Evolutionary conservation across 1,140 invertebrate genomes (phyloP).

Genomic region (Monomorium pharaonis): DNA sequence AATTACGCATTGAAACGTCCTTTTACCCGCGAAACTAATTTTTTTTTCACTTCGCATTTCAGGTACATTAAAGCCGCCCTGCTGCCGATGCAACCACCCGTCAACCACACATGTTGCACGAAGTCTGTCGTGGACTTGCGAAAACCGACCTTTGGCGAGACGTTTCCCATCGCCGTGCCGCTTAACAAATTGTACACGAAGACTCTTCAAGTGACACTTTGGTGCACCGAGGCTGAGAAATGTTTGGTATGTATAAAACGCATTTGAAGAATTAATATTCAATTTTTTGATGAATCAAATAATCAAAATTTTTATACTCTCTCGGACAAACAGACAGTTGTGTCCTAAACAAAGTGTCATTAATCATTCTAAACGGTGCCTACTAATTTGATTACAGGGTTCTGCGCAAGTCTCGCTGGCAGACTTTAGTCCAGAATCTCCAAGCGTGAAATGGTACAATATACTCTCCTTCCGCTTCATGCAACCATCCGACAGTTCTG

Average conservation of each 20-base stretch:
- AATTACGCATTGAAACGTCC: background rate
- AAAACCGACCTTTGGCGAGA: constrained; percentile 93
- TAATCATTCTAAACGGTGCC: background rate
- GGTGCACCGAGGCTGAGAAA: constrained; percentile 90
- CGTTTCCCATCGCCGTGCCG: constrained; percentile 91
- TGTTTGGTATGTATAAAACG: constrained; percentile 91
- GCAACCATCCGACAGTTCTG: constrained; percentile 85
- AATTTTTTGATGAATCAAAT: background rate
- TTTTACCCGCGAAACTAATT: constrained; percentile 1
- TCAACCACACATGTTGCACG: constrained; percentile 89
- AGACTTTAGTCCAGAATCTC: constrained; percentile 94
- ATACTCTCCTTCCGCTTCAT: constrained; percentile 95
- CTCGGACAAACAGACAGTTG: background rate
- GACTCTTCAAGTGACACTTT: constrained; percentile 95
- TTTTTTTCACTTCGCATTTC: constrained; percentile 62
- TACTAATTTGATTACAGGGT: constrained; percentile 89
- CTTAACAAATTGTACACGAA: constrained; percentile 92
- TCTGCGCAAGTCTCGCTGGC: constrained; percentile 97
- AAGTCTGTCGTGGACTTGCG: constrained; percentile 90
- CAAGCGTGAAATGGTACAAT: constrained; percentile 97
- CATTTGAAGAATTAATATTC: background rate
- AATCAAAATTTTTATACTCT: background rate
- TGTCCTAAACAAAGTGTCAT: background rate
- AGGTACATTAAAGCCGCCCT: constrained; percentile 93
- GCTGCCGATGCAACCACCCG: constrained; percentile 88